Conservation (phyloP, 2,113 vertebrate genomes). For the Xerus inauris region DNA sequence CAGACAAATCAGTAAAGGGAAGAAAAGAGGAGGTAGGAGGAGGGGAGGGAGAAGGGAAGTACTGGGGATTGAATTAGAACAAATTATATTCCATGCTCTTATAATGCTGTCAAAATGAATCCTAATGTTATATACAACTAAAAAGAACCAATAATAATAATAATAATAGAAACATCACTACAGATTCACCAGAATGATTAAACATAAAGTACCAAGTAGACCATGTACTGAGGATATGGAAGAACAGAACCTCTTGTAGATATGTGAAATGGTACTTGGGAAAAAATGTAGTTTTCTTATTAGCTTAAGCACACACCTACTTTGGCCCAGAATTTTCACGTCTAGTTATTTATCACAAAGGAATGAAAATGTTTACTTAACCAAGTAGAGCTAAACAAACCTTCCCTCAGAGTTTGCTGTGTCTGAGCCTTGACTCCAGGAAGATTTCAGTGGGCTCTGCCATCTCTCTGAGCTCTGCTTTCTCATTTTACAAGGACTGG, state of each 20-base stretch:
- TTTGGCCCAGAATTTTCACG: background rate
- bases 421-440: background rate
- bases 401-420: background rate
- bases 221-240: background rate
- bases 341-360: background rate
- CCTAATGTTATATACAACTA: no score
- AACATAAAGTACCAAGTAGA: background rate
- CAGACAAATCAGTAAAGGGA: no score
- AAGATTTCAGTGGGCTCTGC: background rate
- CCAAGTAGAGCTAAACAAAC: background rate
- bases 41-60: no score
- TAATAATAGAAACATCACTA: background rate
- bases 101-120: no score
- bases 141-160: no score
- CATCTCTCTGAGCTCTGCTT: background rate
- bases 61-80: no score
- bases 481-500: background rate
- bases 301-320: background rate
- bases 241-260: background rate
- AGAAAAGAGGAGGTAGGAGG: no score
- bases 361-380: slow-evolving; percentile 21
- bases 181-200: background rate
- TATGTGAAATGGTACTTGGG: background rate
- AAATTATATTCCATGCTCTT: no score
- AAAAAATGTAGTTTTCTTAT: background rate